phyloP scores from a whole-genome alignment of 2,113 vertebrate species.

The Circaetus gallicus region DNA sequence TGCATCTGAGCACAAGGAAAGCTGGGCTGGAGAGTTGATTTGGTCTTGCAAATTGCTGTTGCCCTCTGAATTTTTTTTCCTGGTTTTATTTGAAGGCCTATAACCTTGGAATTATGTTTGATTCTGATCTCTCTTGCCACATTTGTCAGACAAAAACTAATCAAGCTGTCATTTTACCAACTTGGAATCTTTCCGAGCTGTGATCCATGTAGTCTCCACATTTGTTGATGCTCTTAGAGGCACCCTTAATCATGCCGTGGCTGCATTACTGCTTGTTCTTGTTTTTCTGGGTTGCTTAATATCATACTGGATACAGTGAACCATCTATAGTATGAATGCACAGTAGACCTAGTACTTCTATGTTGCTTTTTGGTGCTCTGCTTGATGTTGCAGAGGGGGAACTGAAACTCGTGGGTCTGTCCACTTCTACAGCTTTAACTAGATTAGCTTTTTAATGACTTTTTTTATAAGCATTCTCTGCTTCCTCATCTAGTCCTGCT shows the following conservation, averaged over 20 bases:
- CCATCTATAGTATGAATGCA: not conserved
- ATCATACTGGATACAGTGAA: not conserved
- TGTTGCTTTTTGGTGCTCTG: not conserved
- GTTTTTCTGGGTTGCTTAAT: not conserved
- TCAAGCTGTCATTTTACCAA: conserved; percentile 50
- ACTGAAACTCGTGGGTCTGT: not conserved
- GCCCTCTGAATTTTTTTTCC: not conserved
- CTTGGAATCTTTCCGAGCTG: not conserved
- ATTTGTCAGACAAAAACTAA: conserved; percentile 49
- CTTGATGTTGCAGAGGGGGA: not conserved
- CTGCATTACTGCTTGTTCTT: conserved; percentile 5
- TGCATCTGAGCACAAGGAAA: not conserved
- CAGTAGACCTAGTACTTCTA: not conserved
- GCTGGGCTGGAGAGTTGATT: not conserved
- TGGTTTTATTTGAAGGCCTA: conserved; percentile 16
- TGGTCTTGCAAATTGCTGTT: not conserved
- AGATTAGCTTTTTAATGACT: not conserved
- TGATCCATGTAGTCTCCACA: conserved; percentile 17
- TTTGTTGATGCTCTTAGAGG: conserved; percentile 10
- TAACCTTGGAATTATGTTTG: conserved; percentile 45
- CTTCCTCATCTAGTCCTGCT: not conserved
- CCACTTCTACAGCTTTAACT: not conserved
- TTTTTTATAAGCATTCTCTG: not conserved
- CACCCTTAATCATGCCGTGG: conserved; percentile 22
- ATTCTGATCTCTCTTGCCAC: conserved; percentile 8